Percentiles rank a stretch among this genome's conserved stretches.
These are phyloP conservation scores for Coremacera marginata DNA, from an alignment of 2,888 invertebrate genomes.

Conservation along the genomic window DNA sequence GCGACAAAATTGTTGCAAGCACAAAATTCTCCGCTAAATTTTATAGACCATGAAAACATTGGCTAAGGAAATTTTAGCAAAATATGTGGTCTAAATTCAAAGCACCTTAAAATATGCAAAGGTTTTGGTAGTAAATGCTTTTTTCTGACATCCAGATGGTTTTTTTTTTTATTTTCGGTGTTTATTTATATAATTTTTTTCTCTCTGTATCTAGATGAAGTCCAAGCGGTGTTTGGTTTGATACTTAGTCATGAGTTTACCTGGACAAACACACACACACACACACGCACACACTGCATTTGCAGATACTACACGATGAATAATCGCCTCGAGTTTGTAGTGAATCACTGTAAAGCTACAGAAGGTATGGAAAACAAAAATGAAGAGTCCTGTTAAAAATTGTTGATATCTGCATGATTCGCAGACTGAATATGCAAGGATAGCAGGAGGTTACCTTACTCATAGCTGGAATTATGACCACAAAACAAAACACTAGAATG, in stretches of 20 bases:
- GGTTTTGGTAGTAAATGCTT: not conserved
- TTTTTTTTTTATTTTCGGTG: no score
- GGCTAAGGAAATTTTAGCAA: not conserved
- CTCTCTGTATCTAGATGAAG: no score
- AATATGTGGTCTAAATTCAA: not conserved
- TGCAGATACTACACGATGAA: no score
- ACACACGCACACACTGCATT: no score
- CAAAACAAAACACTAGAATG: not conserved
- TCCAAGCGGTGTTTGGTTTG: no score
- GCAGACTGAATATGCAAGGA: not conserved
- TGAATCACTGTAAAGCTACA: not conserved
- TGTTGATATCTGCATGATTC: not conserved
- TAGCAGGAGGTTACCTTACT: not conserved
- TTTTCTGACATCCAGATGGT: no score
- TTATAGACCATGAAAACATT: no score
- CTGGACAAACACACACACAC: not conserved
- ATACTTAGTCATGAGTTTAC: not conserved
- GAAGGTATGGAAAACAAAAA: not conserved
- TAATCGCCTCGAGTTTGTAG: not conserved
- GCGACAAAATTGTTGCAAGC: not conserved
- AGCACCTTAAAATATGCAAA: not conserved
- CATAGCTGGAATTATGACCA: no score
- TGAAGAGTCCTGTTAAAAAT: not conserved
- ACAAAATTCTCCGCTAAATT: no score
- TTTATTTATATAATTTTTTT: no score